Base-by-base conservation (phyloP, 2,113 vertebrate genomes). In the Bubo bubo region DNA sequence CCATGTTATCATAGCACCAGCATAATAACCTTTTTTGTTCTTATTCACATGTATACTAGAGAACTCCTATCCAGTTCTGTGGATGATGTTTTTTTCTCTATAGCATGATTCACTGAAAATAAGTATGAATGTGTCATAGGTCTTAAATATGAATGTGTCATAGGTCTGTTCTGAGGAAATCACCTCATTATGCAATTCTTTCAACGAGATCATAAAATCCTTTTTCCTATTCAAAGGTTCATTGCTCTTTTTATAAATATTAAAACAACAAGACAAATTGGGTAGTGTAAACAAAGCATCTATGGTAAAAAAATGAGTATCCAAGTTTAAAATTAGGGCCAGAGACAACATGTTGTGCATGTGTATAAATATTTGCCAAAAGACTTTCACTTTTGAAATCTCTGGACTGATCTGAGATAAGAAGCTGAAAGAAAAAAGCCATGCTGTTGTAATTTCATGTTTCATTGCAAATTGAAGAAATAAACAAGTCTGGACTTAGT, bases 61-160 rank as follows among this genome's bases (percentile, higher is more conserved):
- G 20, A 62, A 79, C 14, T 58, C 35, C 34, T 43, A 8, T 56
- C 30, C 16, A 16, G 8, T 64, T 83, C 68, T 62, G 47, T 55
- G 15, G 16, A 75, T 50, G 63, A 66, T 74, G 22, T 64, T 82
- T 97, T 76, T 93, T 80, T 17, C 41, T 45, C 28, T 49, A 27
- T 6, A 30, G 26, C 17, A 26, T 91, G 79, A 95, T 83, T 96
- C 91, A 94, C n/a, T 88, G 63, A 83, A 92, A 84, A 86, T 58
- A 76, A 92, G 88, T 79, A 95, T 1, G 21, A 90, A 90, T 76
- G 75, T 88, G 67, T 86, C 88, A 93, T 83, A 92, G 49, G 32
- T 73, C 50, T 77, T 58, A 76, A 92, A 88, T 79, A 95, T 1
- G 21, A 90, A 90, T 76, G 75, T 88, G 67, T 86, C 88, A 93